These are phyloP conservation scores for Anaspis maculata DNA, from an alignment of 2,888 invertebrate species.

Conservation along the genomic window DNA sequence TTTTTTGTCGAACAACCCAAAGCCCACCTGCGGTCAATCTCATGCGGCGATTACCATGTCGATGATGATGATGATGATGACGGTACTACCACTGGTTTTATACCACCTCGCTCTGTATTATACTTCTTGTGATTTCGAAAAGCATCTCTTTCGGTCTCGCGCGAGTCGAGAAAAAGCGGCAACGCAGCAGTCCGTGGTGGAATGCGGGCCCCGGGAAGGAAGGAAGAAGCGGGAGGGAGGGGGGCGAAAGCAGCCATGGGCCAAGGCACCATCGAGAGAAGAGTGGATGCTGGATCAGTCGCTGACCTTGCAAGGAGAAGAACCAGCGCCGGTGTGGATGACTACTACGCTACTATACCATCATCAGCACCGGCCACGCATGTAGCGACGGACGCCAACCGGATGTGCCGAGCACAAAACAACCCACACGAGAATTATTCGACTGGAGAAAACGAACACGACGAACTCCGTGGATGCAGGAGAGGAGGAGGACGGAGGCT, in stretches of 20 bases:
- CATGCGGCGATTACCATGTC: too few species aligned
- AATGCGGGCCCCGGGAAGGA: constrained; percentile 37
- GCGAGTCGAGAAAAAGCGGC: constrained; percentile 3
- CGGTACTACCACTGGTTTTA: too few species aligned
- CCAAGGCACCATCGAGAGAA: too few species aligned
- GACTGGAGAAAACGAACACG: too few species aligned
- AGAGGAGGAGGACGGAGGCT: too few species aligned
- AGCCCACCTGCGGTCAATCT: too few species aligned
- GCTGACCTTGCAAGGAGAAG: constrained; percentile 44
- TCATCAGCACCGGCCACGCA: constrained; percentile 5
- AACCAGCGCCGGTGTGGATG: constrained; percentile 23
- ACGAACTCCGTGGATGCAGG: too few species aligned
- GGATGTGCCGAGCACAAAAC: constrained; percentile 6
- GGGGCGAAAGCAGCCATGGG: too few species aligned
- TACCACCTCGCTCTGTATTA: too few species aligned
- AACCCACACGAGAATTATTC: background rate
- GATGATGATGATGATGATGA: too few species aligned
- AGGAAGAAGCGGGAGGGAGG: constrained; percentile 33
- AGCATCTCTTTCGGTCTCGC: background rate
- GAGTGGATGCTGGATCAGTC: constrained; percentile 32
- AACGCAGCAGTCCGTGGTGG: constrained; percentile 26
- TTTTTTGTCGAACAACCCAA: too few species aligned
- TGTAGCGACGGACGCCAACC: constrained; percentile 7
- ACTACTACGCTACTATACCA: constrained; percentile 28
- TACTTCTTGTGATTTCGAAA: too few species aligned